A percentile compares a stretch with the other conserved stretches of the same genome.
Evolutionary conservation across 2,888 invertebrate species (phyloP).

Genomic region (Zygogramma bicolorata): DNA sequence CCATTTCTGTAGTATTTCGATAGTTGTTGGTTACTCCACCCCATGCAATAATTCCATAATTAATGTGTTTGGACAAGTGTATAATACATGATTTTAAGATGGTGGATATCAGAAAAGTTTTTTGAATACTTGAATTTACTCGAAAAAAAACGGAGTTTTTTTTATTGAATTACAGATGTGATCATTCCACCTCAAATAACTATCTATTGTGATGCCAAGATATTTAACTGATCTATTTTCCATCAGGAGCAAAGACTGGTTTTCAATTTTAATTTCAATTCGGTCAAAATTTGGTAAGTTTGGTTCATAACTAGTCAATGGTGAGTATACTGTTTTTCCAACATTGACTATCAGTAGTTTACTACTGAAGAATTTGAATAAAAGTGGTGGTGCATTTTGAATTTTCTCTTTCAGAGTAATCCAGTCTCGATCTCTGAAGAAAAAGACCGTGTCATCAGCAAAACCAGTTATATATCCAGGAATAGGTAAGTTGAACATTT

Average conservation of each 20-base stretch:
- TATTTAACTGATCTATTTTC: constrained; percentile 14
- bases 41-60: constrained; percentile 13
- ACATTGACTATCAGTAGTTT: constrained; percentile 12
- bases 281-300: constrained; percentile 12
- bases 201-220: too few relatives aligned
- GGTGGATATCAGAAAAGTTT: not conserved
- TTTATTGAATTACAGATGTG: constrained; percentile 4
- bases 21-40: constrained; percentile 11
- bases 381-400: constrained; percentile 1
- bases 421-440: constrained; percentile 10
- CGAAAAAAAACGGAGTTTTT: constrained; percentile 1
- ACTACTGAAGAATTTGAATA: constrained; percentile 4
- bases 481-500: constrained; percentile 9
- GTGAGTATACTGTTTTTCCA: constrained; percentile 13
- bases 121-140: constrained; percentile 10
- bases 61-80: constrained; percentile 13
- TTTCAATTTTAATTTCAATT: constrained; percentile 8
- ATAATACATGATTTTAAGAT: constrained; percentile 10
- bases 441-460: not conserved
- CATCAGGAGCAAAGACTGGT: constrained; percentile 3
- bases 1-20: constrained; percentile 17
- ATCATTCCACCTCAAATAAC: constrained; percentile 13
- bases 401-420: constrained; percentile 16
- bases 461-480: constrained; percentile 9
- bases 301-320: constrained; percentile 12